Evolutionary conservation across 2,113 vertebrate genomes (phyloP).

Genomic region (Phrynosoma platyrhinos): DNA sequence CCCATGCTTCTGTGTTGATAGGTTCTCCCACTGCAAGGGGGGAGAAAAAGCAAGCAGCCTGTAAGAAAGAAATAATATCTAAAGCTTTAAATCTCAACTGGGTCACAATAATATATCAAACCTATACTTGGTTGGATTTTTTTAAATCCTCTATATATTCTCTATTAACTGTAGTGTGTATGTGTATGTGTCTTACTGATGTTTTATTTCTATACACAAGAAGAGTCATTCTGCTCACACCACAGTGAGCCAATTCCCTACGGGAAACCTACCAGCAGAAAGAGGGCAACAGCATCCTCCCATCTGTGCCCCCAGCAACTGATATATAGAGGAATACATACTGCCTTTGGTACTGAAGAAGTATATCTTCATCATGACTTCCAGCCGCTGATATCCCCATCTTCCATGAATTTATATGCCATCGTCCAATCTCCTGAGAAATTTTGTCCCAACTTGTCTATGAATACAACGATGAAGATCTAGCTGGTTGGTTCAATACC

Average conservation of each 20-base stretch:
- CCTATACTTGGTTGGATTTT: neutral
- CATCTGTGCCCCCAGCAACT: too few relatives aligned
- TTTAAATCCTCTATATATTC: neutral
- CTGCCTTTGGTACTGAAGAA: too few relatives aligned
- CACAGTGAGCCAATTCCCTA: too few relatives aligned
- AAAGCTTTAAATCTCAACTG: fast-evolving
- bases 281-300: too few relatives aligned
- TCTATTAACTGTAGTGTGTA: neutral
- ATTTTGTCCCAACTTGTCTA: neutral
- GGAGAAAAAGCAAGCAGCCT: constrained; percentile 17
- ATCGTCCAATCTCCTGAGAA: neutral
- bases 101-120: fast-evolving
- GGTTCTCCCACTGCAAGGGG: constrained; percentile 87
- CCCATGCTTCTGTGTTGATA: constrained; percentile 91
- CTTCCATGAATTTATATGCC: neutral
- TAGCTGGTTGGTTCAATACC: neutral
- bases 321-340: too few relatives aligned
- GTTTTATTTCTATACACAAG: neutral
- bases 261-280: too few relatives aligned
- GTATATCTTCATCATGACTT: too few relatives aligned
- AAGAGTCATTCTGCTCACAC: too few relatives aligned
- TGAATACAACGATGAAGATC: neutral
- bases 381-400: too few relatives aligned
- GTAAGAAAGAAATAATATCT: neutral
- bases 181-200: neutral